Conservation (phyloP, 2,797 vertebrate genomes). For the Danionella dracula region DNA sequence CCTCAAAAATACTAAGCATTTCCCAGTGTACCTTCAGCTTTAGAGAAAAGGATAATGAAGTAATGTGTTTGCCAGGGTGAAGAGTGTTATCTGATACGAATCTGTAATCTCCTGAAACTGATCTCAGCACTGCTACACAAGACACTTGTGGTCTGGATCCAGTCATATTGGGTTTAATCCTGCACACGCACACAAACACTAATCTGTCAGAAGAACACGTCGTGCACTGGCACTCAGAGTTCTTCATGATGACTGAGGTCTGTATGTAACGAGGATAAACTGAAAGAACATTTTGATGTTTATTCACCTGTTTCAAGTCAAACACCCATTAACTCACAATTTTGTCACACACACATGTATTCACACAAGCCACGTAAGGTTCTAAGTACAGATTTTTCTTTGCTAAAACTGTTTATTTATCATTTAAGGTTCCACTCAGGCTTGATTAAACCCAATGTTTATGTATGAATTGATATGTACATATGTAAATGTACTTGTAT, state of each 20-base stretch:
- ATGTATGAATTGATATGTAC: too few species aligned
- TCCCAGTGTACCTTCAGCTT: too few species aligned
- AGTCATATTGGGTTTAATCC: slow-evolving; percentile 20
- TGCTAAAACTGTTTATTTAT: background rate
- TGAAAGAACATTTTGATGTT: background rate
- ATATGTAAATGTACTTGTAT: too few species aligned
- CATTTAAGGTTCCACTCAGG: background rate
- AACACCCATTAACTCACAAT: background rate
- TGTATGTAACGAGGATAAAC: slow-evolving; percentile 23
- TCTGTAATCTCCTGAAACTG: background rate
- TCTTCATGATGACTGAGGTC: background rate
- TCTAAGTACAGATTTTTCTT: slow-evolving; percentile 62
- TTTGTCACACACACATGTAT: background rate
- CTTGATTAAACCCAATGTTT: background rate
- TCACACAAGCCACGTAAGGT: too few species aligned
- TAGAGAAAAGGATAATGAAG: too few species aligned
- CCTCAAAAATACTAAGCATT: too few species aligned
- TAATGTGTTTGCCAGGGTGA: background rate
- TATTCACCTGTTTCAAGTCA: slow-evolving; percentile 9
- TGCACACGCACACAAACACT: background rate
- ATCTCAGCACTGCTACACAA: slow-evolving; percentile 32
- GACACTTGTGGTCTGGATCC: slow-evolving; percentile 26
- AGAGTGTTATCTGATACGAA: slow-evolving; percentile 14
- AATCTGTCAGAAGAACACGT: background rate
- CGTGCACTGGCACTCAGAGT: background rate